Evolutionary conservation across 2,888 invertebrate species (phyloP), one percentile per base, ranked within the genome.

Genomic region (Chirona hameri): DNA sequence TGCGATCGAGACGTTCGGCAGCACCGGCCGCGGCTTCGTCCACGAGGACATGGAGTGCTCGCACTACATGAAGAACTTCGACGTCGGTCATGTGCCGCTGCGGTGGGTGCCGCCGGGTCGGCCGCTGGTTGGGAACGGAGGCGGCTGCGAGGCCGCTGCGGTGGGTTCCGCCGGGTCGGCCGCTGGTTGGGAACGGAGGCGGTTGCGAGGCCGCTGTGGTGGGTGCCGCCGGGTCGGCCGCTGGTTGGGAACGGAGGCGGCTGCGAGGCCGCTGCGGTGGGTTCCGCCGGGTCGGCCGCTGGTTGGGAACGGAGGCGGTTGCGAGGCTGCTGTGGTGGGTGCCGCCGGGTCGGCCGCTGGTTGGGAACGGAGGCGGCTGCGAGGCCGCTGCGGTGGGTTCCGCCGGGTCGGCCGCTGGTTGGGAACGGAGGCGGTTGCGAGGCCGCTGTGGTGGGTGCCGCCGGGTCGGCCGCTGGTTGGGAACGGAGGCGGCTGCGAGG

Each of bases 11-110:
- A 99, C 99, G 0, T 99, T 99, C 88, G 99, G 99, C 76, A 98
- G 98, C 14, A 99, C 99, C 0, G 99, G 99, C 2, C 92, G 93
- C 82, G 96, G 91, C 48, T 88, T 88, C 84, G 99, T 99, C 2
- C 98, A 99, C 87, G 99, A 99, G 88, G 99, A 99, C 87, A 97
- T 98, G 95, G 99, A 99, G 87, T 96, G 96, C 86, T 99, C 98
- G 27, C 99, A 99, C 90, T 99, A 99, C 88, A 99, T 99, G 99
- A 99, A 99, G 89, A 97, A 98, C 89, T 99, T 94, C 88, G 98
- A 99, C 87, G 93, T 93, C 86, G 90, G 90, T 76, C 97, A 94
- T 88, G 95, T 98, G 83, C 98, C 98, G 29, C 90, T 99, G 83
- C 92, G 96, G 93, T 94, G 88, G 82, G 82, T 18, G 24, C 24